Conservation (phyloP, 2,888 invertebrate genomes). For the Drosophila meridionalis region DNA sequence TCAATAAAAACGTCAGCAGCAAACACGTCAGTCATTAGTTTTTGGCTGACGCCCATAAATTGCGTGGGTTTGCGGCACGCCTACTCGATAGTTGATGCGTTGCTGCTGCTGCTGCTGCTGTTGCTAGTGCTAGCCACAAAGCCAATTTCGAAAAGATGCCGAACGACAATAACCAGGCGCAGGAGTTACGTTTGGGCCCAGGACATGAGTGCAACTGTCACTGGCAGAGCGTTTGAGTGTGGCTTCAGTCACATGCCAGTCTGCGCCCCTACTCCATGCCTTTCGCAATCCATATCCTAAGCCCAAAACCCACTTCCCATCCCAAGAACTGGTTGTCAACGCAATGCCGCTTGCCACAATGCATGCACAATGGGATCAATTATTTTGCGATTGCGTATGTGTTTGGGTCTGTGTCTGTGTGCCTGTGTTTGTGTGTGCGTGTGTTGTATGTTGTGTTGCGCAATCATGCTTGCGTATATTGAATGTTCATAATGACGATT, state of each 20-base stretch:
- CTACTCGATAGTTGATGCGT: conserved; percentile 8
- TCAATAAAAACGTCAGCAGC: conserved; percentile 70
- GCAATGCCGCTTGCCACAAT: conserved; percentile 64
- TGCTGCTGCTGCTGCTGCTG: conserved; percentile 6
- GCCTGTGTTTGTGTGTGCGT: conserved; percentile 4
- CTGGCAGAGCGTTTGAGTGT: conserved; percentile 56
- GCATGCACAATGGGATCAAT: conserved; percentile 79
- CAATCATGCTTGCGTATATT: conserved; percentile 57
- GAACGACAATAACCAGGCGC: conserved; percentile 57
- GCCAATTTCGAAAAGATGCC: conserved; percentile 51
- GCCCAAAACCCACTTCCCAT: background rate
- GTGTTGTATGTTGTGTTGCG: conserved; percentile 46
- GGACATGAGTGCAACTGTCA: conserved; percentile 57
- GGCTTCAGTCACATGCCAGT: conserved; percentile 39
- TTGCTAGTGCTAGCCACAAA: conserved; percentile 29
- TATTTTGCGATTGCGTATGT: conserved; percentile 63
- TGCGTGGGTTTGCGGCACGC: conserved; percentile 15
- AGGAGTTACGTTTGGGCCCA: conserved; percentile 11
- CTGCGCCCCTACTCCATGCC: background rate
- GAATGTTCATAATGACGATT: conserved; percentile 23
- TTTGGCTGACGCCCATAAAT: conserved; percentile 47
- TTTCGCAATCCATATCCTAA: conserved; percentile 4
- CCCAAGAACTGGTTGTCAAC: conserved; percentile 57
- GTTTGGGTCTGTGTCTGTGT: conserved; percentile 8
- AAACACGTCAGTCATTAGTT: conserved; percentile 67